Percentiles rank a stretch among this genome's conserved stretches.
phyloP scores from a whole-genome alignment of 2,113 vertebrate genomes.

The Gallinago jamesoni region DNA sequence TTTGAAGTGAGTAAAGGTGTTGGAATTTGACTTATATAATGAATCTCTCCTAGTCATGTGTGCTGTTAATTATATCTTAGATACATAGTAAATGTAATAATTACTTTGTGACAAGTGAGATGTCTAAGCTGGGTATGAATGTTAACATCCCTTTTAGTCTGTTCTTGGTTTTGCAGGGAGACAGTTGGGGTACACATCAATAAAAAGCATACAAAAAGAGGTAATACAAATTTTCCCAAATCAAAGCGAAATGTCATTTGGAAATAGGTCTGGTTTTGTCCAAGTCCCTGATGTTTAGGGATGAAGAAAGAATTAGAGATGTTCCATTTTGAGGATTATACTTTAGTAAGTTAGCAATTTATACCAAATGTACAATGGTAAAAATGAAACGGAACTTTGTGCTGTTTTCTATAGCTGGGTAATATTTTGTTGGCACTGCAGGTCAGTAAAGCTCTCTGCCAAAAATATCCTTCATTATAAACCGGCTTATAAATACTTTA shows the following conservation, averaged over 20 bases:
- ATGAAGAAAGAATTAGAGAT: not conserved
- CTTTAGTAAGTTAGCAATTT: not conserved
- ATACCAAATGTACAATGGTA: not conserved
- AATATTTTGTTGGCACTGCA: not conserved
- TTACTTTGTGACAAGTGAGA: not conserved
- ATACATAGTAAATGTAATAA: not conserved
- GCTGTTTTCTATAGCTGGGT: not conserved
- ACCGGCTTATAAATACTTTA: not conserved
- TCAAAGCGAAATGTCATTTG: not conserved
- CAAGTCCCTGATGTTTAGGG: not conserved
- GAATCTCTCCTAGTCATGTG: not conserved
- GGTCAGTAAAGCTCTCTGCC: not conserved
- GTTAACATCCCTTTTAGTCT: not conserved
- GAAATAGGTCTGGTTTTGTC: not conserved
- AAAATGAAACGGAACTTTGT: not conserved
- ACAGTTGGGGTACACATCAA: not conserved
- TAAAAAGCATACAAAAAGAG: not conserved
- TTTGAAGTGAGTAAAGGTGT: not conserved
- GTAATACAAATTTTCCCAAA: not conserved
- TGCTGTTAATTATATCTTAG: not conserved
- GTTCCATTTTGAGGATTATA: not conserved
- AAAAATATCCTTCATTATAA: not conserved
- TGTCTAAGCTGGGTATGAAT: not conserved
- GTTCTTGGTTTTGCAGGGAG: not conserved
- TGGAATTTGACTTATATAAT: not conserved